Evolutionary conservation across 2,797 vertebrate species (phyloP), one percentile per base, ranked within the genome.

Genomic region (Tragopan temminckii): DNA sequence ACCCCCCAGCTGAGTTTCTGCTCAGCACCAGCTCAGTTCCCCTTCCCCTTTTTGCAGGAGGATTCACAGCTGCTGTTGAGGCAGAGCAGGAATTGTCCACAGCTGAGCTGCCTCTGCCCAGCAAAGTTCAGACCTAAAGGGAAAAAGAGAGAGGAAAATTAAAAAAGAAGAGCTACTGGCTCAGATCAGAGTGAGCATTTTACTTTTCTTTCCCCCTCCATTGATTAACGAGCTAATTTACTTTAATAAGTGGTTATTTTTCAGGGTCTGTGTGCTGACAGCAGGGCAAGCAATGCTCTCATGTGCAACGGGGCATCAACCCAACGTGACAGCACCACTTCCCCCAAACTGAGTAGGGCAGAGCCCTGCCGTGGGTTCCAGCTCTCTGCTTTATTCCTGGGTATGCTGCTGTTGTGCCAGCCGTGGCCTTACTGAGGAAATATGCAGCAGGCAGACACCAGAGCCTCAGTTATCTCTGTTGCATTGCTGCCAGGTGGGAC

Each of bases 81-180:
- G 55, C 71, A 69, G 55, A 79, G 10, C 0, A 0, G 0, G 10
- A 58, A 66, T 70, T 69, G 31, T 29, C 38, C 4, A 4, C 0
- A 0, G 74, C 74, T 0, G 0, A 57, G 61, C 27, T 0, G 1
- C 43, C 5, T 4, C 46, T 36, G 25, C 70, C 1, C 1, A 61
- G 13, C 1, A 0, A 61, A 45, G 36, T 17, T 24, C 55, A 31
- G 29, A 59, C n/a, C 36, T 57, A 66, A 72, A 9, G 20, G n/a
- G 9, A 10, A 5, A 9, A 7, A 6, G 19, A 71, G 20, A 40
- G 36, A 8, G 18, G 7, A 17, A 9, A 24, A 31, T 1, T 38
- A 21, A 8, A 20, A 15, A 5, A 66, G 3, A 50, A 85, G 78
- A 57, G 2, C 20, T 80, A 36, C 24, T 52, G 46, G n/a, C 5